Evolutionary conservation across 2,113 vertebrate genomes (phyloP), one percentile per base, ranked within the genome.

Genomic region (Atherinomorus stipes): DNA sequence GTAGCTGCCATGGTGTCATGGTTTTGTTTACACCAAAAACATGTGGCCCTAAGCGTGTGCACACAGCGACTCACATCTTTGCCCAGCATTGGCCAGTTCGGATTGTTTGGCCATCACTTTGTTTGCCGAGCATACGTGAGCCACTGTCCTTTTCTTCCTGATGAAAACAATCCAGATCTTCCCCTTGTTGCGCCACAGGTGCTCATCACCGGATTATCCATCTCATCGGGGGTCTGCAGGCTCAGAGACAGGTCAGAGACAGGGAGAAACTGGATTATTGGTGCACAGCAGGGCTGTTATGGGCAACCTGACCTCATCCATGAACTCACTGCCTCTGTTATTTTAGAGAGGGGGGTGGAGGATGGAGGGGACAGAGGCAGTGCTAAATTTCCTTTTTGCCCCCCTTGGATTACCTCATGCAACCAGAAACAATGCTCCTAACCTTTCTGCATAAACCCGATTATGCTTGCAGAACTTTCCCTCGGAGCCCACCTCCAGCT

Each of bases 291-390:
- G 86, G 80, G 66, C 78, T 85, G 75, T 88, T 76, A 71, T 76
- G 72, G 87, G 77, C 84, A 86, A 84, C 68, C 84, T 91, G 88
- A 93, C 90, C 91, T 84, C 66, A 85, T 85, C 78, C 74, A 88
- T 89, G 88, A 93, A 91, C 90, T 89, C 82, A 87, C 74, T 86
- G 86, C 65, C 89, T 88, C 78, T 87, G 87, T 91, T 90, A 87
- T 92, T 91, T 89, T 87, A 91, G 81, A 85, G 65, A 56, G 26
- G 49, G 57, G 9, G 52, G 56, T 71, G 16, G 11, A 53, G 66
- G 65, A 57, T 23, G 64, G 70, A 56, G 76, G 54, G 62, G 60
- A 50, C 44, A 26, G 64, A 58, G 71, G 70, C 49, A 56, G 64
- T 62, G 10, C 57, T 80, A 75, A 74, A 69, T 81, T 77, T 86